phyloP scores from a whole-genome alignment of 2,113 vertebrate species.

The Periophthalmus modestus region DNA sequence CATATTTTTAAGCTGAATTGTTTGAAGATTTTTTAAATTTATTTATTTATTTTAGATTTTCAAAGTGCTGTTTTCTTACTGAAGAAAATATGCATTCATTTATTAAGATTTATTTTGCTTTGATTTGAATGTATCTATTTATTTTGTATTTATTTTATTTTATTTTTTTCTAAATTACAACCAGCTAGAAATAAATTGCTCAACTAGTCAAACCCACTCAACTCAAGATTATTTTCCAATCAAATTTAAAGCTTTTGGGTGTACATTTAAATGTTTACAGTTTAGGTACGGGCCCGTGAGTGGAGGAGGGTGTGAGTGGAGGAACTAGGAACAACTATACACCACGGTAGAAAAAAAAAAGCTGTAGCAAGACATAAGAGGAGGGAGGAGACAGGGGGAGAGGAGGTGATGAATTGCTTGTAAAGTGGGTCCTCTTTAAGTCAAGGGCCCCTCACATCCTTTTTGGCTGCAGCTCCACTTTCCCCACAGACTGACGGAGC shows the following conservation, averaged over 20 bases:
- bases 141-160: too few relatives aligned
- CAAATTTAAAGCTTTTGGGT: background rate
- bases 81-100: too few relatives aligned
- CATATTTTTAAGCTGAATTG: too few relatives aligned
- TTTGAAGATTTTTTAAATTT: too few relatives aligned
- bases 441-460: slow-evolving; percentile 48
- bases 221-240: too few relatives aligned
- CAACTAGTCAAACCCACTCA: background rate
- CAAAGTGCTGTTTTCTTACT: too few relatives aligned
- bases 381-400: slow-evolving; percentile 81
- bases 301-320: background rate
- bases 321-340: slow-evolving; percentile 27
- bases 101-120: too few relatives aligned
- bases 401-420: slow-evolving; percentile 80
- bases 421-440: slow-evolving; percentile 66
- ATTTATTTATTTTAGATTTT: too few relatives aligned
- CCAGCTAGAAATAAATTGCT: too few relatives aligned
- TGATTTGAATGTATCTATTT: too few relatives aligned
- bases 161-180: too few relatives aligned
- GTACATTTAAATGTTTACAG: background rate
- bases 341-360: background rate
- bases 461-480: slow-evolving; percentile 36
- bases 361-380: slow-evolving; percentile 51
- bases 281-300: background rate
- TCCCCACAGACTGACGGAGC: slow-evolving; percentile 22